These are phyloP conservation scores for Pycnomerus fuliginosus DNA, from an alignment of 2,888 invertebrate genomes.

Conservation along the genomic window DNA sequence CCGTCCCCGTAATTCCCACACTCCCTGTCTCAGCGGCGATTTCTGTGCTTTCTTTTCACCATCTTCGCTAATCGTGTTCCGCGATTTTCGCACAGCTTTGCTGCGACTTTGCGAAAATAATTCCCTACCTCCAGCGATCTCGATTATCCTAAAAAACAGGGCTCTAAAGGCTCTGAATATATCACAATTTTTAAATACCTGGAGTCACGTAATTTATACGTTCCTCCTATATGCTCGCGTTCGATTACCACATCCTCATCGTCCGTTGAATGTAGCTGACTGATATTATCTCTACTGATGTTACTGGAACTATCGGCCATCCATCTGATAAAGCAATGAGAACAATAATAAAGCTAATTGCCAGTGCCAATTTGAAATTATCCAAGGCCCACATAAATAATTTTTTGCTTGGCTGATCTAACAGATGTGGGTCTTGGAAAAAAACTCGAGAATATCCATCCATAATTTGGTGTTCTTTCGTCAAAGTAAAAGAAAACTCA, in stretches of 20 bases:
- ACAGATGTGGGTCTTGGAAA: too few species aligned
- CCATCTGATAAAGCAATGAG: slow-evolving; percentile 46
- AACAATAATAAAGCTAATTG: too few species aligned
- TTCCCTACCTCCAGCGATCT: slow-evolving; percentile 80
- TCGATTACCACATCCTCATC: slow-evolving; percentile 57
- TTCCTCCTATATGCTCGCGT: slow-evolving; percentile 56
- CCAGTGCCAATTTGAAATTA: too few species aligned
- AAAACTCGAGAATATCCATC: too few species aligned
- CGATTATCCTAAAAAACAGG: slow-evolving; percentile 60
- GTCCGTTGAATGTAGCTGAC: slow-evolving; percentile 53
- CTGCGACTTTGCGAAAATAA: slow-evolving; percentile 80
- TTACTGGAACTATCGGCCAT: slow-evolving; percentile 50
- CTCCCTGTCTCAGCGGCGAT: slow-evolving; percentile 57
- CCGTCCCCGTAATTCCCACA: slow-evolving; percentile 61
- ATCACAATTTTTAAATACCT: slow-evolving; percentile 54
- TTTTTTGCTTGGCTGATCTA: too few species aligned
- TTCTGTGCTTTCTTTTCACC: slow-evolving; percentile 54
- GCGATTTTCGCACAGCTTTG: slow-evolving; percentile 72
- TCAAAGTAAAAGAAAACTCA: too few species aligned
- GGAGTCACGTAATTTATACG: slow-evolving; percentile 73
- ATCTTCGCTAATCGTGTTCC: slow-evolving; percentile 53
- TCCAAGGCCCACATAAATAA: too few species aligned
- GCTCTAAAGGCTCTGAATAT: neutral
- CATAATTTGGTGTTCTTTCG: too few species aligned
- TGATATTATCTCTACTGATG: slow-evolving; percentile 46